Evolutionary conservation across 2,888 invertebrate genomes (phyloP), one percentile per base, ranked within the genome.

Genomic region (Palloptera scutellata): DNA sequence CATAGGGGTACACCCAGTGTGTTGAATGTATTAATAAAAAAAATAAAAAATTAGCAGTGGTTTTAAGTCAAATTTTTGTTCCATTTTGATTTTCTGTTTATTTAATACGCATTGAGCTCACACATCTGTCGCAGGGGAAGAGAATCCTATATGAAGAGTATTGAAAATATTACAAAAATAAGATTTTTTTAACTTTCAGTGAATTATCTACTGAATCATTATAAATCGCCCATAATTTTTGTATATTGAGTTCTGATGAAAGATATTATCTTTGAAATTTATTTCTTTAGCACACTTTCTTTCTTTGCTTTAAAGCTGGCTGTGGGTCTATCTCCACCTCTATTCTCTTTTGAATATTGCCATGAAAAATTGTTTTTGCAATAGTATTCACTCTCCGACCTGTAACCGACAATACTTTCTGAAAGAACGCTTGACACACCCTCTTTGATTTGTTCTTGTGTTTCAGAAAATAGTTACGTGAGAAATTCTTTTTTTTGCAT

Each of bases 391-490:
- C 67, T 62, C 52, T 62, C 53, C 63, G 57, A 2, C 54, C 17
- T 53, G 61, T 51, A 66, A 61, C 9, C 61, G 48, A 54, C 48
- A 64, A 48, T 57, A 54, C 64, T 65, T 65, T 60, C 59, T 62
- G 51, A 54, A 54, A 48, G 11, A 48, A 48, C 11, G 58, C 55
- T 40, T 64, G 64, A 52, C 58, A 64, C 40, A 66, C 61, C 52
- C 53, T 63, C 45, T 53, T 45, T 54, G 55, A 66, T 51, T 61
- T 61, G 11, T 57, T 61, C 48, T 66, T 66, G 51, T 59, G 53
- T 67, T 63, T 67, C 30, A 67, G 53, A 59, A 63, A 67, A 67
- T 63, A 66, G 43, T 64, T 67, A 43, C 60, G 54, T 59, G 64
- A 67, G 63, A 54, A 67, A 41, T 58, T 54, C 17, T 40, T 58